Base-by-base conservation (phyloP, 2,113 vertebrate species). In the Chitala chitala region DNA sequence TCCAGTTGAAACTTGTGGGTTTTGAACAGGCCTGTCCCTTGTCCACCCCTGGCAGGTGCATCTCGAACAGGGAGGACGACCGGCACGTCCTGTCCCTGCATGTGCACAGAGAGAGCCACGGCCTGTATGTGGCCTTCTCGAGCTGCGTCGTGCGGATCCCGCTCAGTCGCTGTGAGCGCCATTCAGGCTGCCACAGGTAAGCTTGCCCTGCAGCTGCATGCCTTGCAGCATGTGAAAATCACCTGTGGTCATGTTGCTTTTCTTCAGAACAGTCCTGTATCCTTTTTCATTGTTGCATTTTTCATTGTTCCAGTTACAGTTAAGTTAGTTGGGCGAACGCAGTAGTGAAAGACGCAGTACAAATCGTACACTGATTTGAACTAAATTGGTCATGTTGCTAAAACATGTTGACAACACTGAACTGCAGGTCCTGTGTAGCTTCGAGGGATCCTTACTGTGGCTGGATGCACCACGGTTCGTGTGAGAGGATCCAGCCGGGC, bases 361-460 rank as follows among this genome's bases (percentile, higher is more conserved):
- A n/a, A n/a, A n/a, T n/a, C n/a, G n/a, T n/a, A n/a, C n/a, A n/a
- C n/a, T n/a, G n/a, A n/a, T n/a, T n/a, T 70, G 68, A 38, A 51
- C 44, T 1, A 22, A 44, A n/a, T 22, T n/a, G 24, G 17, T 5
- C 9, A 17, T 15, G n/a, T 7, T 24, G 31, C 33, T 51, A 40
- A 36, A 17, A 20, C 36, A 55, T 64, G 44, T n/a, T n/a, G n/a
- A n/a, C n/a, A n/a, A n/a, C n/a, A n/a, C n/a, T 44, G 44, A 15
- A 36, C 5, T 76, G 20, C 81, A 99, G 97, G 88, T 92, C 96
- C 13, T 99, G 97, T 68, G 91, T 98, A 72, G 94, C 93, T 75
- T 94, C 94, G 15, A 92, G 96, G 78, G 97, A 99, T 85, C 97
- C 97, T 0, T 99, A 99, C 82, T 99, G 97, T 79, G 96, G 94